Base-by-base conservation (phyloP, 2,888 invertebrate genomes). In the Tineola bisselliella region DNA sequence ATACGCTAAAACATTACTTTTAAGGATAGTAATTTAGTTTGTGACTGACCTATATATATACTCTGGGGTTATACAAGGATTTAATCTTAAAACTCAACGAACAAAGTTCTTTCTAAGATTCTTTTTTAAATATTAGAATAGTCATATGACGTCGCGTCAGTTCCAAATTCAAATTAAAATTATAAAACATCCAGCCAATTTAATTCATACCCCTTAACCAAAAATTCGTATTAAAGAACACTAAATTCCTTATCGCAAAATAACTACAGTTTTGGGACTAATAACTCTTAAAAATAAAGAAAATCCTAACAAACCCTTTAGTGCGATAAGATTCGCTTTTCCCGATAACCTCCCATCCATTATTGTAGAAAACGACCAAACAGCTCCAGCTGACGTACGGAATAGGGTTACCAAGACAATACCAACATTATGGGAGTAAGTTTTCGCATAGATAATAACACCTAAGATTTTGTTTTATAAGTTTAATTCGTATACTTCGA, bases 251-350 rank as follows among this genome's bases (percentile, higher is more conserved):
- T 81, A 81, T 79, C 79, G 64, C 64, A 64, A 67, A 66, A 64
- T 66, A 75, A 86, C 72, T 76, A 66, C 71, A 66, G 75, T 73
- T 73, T 59, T 62, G 84, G 83, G 86, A 78, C 74, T 75, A 84
- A 84, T 84, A 81, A 76, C 70, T 74, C 81, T 81, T 73, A 73
- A 76, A 76, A 75, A 79, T 78, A 81, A 83, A 81, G 77, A 77
- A 81, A 77, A 71, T 66, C 67, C 63, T 52, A 56, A 57, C 57
- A 72, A 74, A 70, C 76, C 78, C 74, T 72, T 76, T 73, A 63
- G 67, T 70, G 61, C 64, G 71, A 70, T 66, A 67, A 75, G 75
- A 79, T 81, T 72, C 66, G 72, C 75, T 19, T 77, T 76, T 75
- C 62, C 70, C 69, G 84, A 82, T 83, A 81, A 74, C 62, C 68